phyloP scores from a whole-genome alignment of 23 tunicate genomes.

The Styela clava region DNA sequence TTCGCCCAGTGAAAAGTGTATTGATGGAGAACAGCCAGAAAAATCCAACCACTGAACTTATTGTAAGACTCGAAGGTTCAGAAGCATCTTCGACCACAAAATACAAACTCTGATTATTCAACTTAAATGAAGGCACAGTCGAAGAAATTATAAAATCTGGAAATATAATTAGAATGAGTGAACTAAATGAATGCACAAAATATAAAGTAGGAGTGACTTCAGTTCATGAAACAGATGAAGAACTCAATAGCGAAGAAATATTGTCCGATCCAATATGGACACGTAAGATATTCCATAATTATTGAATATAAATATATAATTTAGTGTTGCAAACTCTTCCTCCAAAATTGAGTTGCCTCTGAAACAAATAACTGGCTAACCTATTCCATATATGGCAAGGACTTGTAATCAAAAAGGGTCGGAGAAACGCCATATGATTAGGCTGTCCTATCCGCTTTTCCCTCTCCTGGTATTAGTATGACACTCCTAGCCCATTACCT shows the following conservation, averaged over 20 bases:
- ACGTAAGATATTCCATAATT: neutral
- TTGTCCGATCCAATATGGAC: neutral
- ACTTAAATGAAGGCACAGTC: neutral
- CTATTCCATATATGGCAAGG: too few relatives aligned
- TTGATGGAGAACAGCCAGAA: neutral
- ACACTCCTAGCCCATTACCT: too few relatives aligned
- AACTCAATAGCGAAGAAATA: constrained; percentile 2
- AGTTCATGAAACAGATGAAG: neutral
- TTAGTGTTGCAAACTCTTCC: too few relatives aligned
- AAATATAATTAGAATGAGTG: neutral
- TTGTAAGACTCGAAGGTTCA: neutral
- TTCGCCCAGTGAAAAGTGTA: neutral
- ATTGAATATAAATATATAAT: too few relatives aligned
- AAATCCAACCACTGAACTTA: neutral
- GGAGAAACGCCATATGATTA: too few relatives aligned
- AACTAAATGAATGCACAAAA: neutral
- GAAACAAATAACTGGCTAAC: too few relatives aligned
- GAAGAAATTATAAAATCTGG: neutral
- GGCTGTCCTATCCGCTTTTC: too few relatives aligned
- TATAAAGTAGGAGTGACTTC: neutral
- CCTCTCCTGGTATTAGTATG: too few relatives aligned
- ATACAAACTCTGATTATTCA: neutral
- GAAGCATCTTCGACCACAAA: neutral
- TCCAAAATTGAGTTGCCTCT: too few relatives aligned
- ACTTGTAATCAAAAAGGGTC: too few relatives aligned